A percentile compares a stretch with the other conserved stretches of the same genome.
Conservation (phyloP, 2,797 vertebrate species). For the Galaxias olidus region DNA sequence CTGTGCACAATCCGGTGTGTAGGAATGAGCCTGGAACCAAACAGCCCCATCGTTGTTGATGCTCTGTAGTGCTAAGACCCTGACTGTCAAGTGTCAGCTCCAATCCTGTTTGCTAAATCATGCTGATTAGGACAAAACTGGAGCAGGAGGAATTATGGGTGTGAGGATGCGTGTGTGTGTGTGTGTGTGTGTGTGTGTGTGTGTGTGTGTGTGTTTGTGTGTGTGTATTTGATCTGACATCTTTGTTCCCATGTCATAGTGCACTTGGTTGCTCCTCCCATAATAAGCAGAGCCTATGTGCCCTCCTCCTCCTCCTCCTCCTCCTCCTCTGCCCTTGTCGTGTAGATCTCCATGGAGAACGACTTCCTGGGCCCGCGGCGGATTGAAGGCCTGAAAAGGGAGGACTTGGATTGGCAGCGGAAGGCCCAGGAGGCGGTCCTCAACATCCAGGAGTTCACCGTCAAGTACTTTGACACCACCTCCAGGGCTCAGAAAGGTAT, state of each 20-base stretch:
- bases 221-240: not conserved
- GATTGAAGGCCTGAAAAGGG: slow-evolving; percentile 89
- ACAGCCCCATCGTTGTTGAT: no score
- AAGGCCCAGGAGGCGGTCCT: slow-evolving; percentile 94
- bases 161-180: not conserved
- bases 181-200: slow-evolving; percentile 1
- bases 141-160: no score
- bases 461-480: slow-evolving; percentile 98
- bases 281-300: not conserved
- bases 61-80: no score
- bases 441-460: slow-evolving; percentile 95
- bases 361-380: slow-evolving; percentile 93
- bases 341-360: slow-evolving; percentile 93
- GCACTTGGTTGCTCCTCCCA: no score
- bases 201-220: slow-evolving; percentile 6
- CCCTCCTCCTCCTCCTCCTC: not conserved
- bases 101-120: not conserved
- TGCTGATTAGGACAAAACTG: not conserved
- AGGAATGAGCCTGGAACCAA: no score
- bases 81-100: no score
- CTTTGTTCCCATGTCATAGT: no score
- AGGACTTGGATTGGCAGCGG: slow-evolving; percentile 94
- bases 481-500: slow-evolving; percentile 95
- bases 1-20: no score
- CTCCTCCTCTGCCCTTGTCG: slow-evolving; percentile 15